Evolutionary conservation across 2,113 vertebrate species (phyloP).

Genomic region (Corythoichthys intestinalis): DNA sequence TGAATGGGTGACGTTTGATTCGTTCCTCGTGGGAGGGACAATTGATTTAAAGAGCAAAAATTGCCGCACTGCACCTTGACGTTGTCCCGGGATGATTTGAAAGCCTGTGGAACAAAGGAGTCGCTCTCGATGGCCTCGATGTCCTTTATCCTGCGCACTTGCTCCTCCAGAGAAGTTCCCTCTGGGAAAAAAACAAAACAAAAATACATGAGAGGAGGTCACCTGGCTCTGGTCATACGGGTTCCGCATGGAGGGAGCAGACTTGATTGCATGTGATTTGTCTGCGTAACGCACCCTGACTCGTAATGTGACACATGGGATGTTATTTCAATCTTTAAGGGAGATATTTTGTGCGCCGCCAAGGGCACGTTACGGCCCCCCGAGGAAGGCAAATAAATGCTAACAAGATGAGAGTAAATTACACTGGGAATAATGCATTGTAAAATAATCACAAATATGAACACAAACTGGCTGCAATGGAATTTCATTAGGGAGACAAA

Average conservation of each 20-base stretch:
- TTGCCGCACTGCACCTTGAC: constrained; percentile 81
- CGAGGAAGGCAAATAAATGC: constrained; percentile 36
- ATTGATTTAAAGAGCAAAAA: constrained; percentile 68
- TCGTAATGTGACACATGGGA: constrained; percentile 50
- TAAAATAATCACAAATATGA: constrained; percentile 72
- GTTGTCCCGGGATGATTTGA: constrained; percentile 91
- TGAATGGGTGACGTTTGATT: constrained; percentile 75
- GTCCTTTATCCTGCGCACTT: constrained; percentile 93
- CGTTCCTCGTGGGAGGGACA: constrained; percentile 56
- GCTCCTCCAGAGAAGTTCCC: constrained; percentile 84
- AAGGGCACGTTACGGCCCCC: constrained; percentile 47
- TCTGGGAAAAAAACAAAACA: constrained; percentile 72
- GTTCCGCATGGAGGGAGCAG: constrained; percentile 40
- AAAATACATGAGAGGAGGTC: constrained; percentile 20
- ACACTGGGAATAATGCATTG: constrained; percentile 66
- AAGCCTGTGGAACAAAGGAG: constrained; percentile 91
- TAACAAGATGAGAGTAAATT: constrained; percentile 67
- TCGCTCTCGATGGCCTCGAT: constrained; percentile 97
- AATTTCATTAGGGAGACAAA: constrained; percentile 68
- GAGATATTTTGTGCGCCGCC: constrained; percentile 36
- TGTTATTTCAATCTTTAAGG: constrained; percentile 53
- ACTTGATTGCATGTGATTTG: constrained; percentile 38
- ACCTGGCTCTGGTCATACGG: constrained; percentile 33
- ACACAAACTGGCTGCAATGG: constrained; percentile 61
- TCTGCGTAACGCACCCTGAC: constrained; percentile 53